phyloP scores from a whole-genome alignment of 92 coral and sea anemone species.

The Ricordea florida region DNA sequence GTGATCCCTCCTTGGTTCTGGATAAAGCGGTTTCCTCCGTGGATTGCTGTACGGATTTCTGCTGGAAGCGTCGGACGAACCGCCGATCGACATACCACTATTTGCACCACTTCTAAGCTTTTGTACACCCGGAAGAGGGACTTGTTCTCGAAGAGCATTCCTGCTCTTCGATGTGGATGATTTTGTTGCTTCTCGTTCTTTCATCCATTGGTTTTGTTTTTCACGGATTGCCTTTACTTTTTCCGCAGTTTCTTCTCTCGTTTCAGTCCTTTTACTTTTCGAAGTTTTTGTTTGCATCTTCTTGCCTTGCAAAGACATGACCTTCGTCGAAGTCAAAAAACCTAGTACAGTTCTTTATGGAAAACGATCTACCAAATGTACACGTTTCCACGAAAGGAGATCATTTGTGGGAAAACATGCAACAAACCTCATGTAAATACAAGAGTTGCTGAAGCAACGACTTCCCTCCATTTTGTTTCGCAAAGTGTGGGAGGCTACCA shows the following conservation, averaged over 20 bases:
- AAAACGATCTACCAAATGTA: no score
- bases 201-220: constrained; percentile 93
- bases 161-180: constrained; percentile 12
- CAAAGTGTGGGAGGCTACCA: no score
- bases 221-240: constrained; percentile 88
- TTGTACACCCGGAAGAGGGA: constrained; percentile 12
- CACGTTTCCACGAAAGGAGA: no score
- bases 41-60: constrained; percentile 63
- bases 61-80: constrained; percentile 11
- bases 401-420: no score
- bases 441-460: no score
- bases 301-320: constrained; percentile 79
- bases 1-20: constrained; percentile 72
- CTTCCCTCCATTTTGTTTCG: no score
- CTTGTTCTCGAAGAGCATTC: not conserved
- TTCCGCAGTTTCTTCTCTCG: constrained; percentile 69
- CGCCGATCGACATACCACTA: not conserved
- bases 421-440: no score
- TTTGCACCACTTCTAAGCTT: constrained; percentile 5
- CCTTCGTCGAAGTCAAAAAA: no score
- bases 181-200: constrained; percentile 82
- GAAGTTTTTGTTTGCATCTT: constrained; percentile 51
- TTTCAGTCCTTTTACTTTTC: constrained; percentile 36
- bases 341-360: no score
- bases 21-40: constrained; percentile 80